These are phyloP conservation scores for Daphoenositta chrysoptera DNA, from an alignment of 2,113 vertebrate species.

Conservation along the genomic window DNA sequence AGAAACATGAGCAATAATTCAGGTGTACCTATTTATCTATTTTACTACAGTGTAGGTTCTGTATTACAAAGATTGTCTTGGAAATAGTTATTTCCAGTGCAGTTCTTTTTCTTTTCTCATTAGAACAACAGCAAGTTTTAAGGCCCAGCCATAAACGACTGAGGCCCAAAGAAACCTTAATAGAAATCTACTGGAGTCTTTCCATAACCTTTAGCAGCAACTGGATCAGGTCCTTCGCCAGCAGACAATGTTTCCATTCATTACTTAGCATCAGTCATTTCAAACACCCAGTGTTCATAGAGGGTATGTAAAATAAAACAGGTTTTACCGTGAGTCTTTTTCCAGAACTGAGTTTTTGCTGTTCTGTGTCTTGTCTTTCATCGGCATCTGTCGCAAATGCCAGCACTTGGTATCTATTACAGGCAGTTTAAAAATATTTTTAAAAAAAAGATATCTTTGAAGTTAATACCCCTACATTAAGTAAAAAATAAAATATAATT, in stretches of 20 bases:
- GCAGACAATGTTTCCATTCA: not conserved
- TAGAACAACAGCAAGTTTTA: not conserved
- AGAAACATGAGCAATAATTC: not conserved
- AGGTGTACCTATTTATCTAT: not conserved
- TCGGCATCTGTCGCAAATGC: conserved; percentile 93
- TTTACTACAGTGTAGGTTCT: not conserved
- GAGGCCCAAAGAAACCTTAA: not conserved
- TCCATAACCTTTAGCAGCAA: not conserved
- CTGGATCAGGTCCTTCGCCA: not conserved
- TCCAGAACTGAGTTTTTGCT: conserved; percentile 83
- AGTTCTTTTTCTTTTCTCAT: not conserved
- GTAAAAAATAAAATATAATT: not conserved
- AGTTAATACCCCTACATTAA: not conserved
- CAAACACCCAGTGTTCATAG: not conserved
- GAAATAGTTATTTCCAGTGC: not conserved
- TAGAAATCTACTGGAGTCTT: not conserved
- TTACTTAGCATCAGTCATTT: not conserved
- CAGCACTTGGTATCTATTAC: conserved; percentile 89
- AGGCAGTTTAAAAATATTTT: not conserved
- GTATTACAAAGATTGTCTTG: not conserved
- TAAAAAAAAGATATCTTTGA: not conserved
- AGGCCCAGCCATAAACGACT: not conserved
- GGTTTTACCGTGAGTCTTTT: conserved; percentile 83
- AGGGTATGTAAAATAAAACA: not conserved
- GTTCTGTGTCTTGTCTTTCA: conserved; percentile 81